Conservation (phyloP, 2,113 vertebrate genomes). For the Monarcha castaneiventris region DNA sequence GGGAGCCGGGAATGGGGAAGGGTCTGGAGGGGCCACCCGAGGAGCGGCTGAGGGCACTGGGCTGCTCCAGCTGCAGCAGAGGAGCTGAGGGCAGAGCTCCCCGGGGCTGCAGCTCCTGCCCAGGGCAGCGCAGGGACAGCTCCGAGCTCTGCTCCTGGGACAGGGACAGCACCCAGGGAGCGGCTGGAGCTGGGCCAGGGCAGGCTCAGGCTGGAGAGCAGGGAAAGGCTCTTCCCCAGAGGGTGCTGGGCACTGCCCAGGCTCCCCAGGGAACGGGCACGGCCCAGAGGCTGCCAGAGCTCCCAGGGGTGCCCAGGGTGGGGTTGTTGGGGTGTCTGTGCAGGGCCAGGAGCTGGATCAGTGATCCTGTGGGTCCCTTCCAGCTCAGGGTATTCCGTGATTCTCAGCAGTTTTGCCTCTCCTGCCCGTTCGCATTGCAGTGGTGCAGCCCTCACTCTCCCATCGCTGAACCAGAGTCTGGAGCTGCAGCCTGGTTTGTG, state of each 20-base stretch:
- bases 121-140: too few species aligned
- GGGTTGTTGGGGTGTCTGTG: not conserved
- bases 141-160: too few species aligned
- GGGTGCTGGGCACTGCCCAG: not conserved
- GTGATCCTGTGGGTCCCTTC: not conserved
- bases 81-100: not conserved
- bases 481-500: not conserved
- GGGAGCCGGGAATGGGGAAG: not conserved
- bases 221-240: not conserved
- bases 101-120: too few species aligned
- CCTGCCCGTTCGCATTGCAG: not conserved
- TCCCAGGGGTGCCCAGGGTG: not conserved
- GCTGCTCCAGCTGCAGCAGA: not conserved
- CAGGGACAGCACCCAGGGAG: too few species aligned
- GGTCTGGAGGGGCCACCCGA: not conserved
- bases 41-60: not conserved
- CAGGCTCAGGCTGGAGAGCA: not conserved
- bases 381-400: not conserved
- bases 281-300: not conserved
- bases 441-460: not conserved
- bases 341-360: rapidly evolving
- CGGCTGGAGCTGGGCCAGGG: too few species aligned
- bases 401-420: not conserved
- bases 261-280: not conserved
- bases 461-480: not conserved